Conservation (phyloP, 2,113 vertebrate species). For the Sinocyclocheilus grahami region DNA sequence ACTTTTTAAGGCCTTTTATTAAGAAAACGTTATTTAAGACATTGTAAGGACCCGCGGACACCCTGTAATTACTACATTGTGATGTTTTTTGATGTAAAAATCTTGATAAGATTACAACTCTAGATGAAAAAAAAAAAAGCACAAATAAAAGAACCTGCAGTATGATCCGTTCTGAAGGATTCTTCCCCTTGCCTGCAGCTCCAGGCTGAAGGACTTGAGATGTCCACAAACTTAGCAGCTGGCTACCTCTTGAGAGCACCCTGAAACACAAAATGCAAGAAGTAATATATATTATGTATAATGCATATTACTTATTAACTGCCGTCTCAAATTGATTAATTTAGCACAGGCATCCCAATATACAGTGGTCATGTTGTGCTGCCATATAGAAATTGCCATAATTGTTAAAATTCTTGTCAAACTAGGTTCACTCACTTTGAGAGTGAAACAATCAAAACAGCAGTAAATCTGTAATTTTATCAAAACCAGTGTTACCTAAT, state of each 20-base stretch:
- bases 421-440: neutral
- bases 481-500: too few relatives aligned
- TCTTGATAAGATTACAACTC: too few relatives aligned
- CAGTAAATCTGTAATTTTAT: too few relatives aligned
- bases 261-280: constrained; percentile 64
- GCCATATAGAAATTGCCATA: neutral
- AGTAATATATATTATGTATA: neutral
- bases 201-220: constrained; percentile 69
- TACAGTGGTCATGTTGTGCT: neutral
- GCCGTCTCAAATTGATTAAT: neutral
- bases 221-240: constrained; percentile 88
- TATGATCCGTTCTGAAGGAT: constrained; percentile 81
- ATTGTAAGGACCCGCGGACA: too few relatives aligned
- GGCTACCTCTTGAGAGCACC: constrained; percentile 84
- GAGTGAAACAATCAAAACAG: too few relatives aligned
- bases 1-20: too few relatives aligned
- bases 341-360: neutral
- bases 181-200: constrained; percentile 74
- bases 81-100: too few relatives aligned
- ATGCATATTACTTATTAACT: neutral
- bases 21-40: too few relatives aligned
- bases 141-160: constrained; percentile 81
- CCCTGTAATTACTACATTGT: too few relatives aligned
- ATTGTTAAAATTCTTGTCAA: neutral
- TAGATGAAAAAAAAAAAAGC: neutral